Evolutionary conservation across 2,888 invertebrate genomes (phyloP).

Genomic region (Loripinus fragilis): DNA sequence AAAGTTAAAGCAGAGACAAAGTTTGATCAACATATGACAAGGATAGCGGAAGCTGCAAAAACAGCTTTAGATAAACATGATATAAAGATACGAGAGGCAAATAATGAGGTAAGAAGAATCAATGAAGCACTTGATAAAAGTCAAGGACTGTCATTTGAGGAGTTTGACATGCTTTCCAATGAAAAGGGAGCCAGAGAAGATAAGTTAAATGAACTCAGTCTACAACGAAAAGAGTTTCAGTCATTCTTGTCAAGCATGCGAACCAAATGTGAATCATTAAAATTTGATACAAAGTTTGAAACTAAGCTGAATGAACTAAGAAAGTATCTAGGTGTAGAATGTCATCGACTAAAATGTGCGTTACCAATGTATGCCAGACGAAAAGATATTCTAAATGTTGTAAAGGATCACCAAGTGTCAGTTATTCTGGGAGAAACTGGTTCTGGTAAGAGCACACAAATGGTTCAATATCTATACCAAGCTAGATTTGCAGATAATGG

Average conservation of each 20-base stretch:
- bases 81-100: conserved; percentile 29
- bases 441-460: conserved; percentile 83
- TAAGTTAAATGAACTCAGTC: conserved; percentile 64
- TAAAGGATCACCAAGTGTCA: conserved; percentile 74
- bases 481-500: conserved; percentile 69
- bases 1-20: neutral
- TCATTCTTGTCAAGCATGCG: conserved; percentile 46
- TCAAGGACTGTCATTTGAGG: conserved; percentile 35
- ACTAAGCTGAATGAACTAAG: conserved; percentile 47
- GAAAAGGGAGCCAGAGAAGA: conserved; percentile 58
- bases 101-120: conserved; percentile 5
- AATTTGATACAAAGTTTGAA: conserved; percentile 42
- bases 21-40: conserved; percentile 9
- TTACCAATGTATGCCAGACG: conserved; percentile 80
- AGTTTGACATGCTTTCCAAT: conserved; percentile 38
- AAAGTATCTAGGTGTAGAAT: conserved; percentile 70
- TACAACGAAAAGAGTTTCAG: conserved; percentile 67
- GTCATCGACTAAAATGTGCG: conserved; percentile 62
- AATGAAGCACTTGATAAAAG: conserved; percentile 15
- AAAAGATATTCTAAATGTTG: conserved; percentile 68
- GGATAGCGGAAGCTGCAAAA: conserved; percentile 32
- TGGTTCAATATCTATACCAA: conserved; percentile 81
- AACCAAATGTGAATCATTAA: conserved; percentile 24
- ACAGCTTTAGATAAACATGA: conserved; percentile 27
- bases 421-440: conserved; percentile 83